Base-by-base conservation (phyloP, 2,797 vertebrate genomes). In the Centroberyx gerrardi region DNA sequence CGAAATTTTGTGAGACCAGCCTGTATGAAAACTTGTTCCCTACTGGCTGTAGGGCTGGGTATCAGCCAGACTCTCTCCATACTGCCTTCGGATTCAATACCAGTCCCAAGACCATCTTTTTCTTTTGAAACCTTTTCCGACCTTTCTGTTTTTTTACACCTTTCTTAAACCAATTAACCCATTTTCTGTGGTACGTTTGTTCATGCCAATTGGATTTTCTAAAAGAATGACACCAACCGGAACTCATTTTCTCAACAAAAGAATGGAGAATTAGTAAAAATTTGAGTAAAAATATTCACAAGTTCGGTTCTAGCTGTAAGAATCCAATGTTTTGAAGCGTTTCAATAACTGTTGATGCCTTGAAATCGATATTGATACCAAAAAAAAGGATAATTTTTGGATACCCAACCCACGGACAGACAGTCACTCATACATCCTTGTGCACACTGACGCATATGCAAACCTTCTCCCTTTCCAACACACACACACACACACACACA, bases 401-500 rank as follows among this genome's bases (percentile, higher is more conserved):
- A 54, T 54, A 52, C 40, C 36, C 52, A 72, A 51, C 33, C 53
- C 56, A 38, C 49, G 33, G 53, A 58, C 67, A 66, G 72, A 70
- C 36, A 53, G 33, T 56, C 28, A 62, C 59, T 5, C 48, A 70
- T 56, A 40, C 54, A 58, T 49, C 15, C 42, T 12, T 49, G n/a
- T 15, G 13, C 48, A 15, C 46, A 54, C 76, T 58, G 64, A 14
- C 64, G 54, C 70, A 61, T n/a, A 27, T 7, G 5, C 48, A 49
- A 48, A 17, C 6, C 53, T 8, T 15, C 22, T 61, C 10, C 10
- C 15, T 51, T 40, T 40, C 38, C 8, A 2, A 49, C 15, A 17
- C 15, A 49, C 15, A 49, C 4, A 48, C 13, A 42, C 67, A 49
- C 40, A 49, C 59, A 33, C 65, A 17, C 48, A 49, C 48, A 49